Conservation (phyloP, 2,888 invertebrate genomes). For the Mactromeris polynyma region DNA sequence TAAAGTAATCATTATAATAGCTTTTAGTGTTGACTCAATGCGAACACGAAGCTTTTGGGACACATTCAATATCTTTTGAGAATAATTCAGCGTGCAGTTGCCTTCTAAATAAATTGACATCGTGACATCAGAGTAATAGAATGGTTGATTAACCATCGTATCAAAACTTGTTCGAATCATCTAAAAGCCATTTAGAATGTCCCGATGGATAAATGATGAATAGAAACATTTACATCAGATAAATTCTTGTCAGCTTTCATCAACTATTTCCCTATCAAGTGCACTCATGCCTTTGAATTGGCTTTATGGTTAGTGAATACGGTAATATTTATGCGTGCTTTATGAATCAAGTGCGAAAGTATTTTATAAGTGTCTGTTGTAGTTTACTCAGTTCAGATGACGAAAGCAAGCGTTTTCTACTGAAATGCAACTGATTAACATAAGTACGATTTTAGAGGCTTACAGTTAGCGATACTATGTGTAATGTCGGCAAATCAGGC, state of each 20-base stretch:
- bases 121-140: constrained; percentile 36
- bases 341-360: background rate
- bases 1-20: constrained; percentile 38
- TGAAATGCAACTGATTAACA: no score
- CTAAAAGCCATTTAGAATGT: constrained; percentile 33
- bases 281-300: background rate
- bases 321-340: background rate
- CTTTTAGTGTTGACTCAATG: constrained; percentile 31
- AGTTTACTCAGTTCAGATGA: no score
- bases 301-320: background rate
- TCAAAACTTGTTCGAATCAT: constrained; percentile 23
- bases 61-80: constrained; percentile 19
- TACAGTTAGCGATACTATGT: no score
- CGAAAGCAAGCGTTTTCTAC: no score
- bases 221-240: constrained; percentile 32
- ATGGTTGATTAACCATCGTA: constrained; percentile 35
- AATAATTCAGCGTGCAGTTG: constrained; percentile 32
- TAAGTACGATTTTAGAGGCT: no score
- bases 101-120: constrained; percentile 41
- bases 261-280: background rate
- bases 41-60: constrained; percentile 20
- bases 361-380: no score
- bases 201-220: constrained; percentile 1
- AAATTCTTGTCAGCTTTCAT: background rate
- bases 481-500: no score